Conservation (phyloP, 2,113 vertebrate genomes). For the Tricholaema leucomelas region DNA sequence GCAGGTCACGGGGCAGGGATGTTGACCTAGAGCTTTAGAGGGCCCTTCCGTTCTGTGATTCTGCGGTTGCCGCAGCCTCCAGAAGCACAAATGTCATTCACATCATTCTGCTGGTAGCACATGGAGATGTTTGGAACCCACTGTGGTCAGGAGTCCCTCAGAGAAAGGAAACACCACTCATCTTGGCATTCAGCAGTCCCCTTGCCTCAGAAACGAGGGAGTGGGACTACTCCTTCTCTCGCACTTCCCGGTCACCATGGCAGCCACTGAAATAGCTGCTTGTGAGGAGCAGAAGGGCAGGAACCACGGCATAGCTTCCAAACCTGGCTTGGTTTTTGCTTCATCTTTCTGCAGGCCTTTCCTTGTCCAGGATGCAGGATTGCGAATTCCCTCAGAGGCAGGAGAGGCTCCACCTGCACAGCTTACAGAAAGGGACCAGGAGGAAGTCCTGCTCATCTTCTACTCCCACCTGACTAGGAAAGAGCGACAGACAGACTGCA, state of each 20-base stretch:
- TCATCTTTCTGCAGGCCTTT: not conserved
- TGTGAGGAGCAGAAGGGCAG: not conserved
- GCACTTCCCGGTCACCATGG: not conserved
- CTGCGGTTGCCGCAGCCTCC: not conserved
- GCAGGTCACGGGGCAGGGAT: too few relatives aligned
- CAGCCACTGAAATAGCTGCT: not conserved
- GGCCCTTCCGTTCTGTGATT: too few relatives aligned
- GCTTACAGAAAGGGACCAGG: not conserved
- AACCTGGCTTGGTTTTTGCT: not conserved
- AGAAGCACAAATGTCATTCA: not conserved
- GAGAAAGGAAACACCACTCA: not conserved
- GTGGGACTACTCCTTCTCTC: not conserved
- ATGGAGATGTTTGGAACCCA: not conserved
- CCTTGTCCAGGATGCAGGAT: not conserved
- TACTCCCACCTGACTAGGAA: not conserved
- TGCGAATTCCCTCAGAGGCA: not conserved
- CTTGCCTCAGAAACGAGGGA: not conserved
- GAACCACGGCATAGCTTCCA: not conserved
- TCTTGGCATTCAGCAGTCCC: not conserved
- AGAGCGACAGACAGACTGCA: not conserved
- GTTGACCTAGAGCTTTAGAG: too few relatives aligned
- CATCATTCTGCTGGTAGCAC: not conserved
- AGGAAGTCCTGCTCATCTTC: not conserved
- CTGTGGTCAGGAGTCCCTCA: not conserved
- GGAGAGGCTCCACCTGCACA: not conserved